A percentile compares a stretch with the other conserved stretches of the same genome.
These are phyloP conservation scores for Empidonax alnorum DNA, from an alignment of 2,113 vertebrate genomes.

Conservation along the genomic window DNA sequence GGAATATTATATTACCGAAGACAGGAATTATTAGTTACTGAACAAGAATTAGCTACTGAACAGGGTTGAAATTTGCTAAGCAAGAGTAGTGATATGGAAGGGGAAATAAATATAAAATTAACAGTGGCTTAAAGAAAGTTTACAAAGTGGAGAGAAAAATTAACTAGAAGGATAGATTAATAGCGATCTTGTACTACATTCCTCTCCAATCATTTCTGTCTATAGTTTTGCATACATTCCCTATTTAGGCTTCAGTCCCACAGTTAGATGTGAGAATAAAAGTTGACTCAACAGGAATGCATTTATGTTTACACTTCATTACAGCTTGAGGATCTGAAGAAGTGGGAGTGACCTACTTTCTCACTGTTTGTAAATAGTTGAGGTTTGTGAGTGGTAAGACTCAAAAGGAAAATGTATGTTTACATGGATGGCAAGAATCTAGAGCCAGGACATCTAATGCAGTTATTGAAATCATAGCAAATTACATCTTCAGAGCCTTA, in stretches of 20 bases:
- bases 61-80: not conserved
- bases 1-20: not conserved
- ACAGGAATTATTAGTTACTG: not conserved
- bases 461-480: not conserved
- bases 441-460: not conserved
- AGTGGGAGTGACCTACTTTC: slow-evolving; percentile 62
- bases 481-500: not conserved
- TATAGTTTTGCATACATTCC: not conserved
- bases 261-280: not conserved
- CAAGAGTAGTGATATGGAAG: not conserved
- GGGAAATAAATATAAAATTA: not conserved
- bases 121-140: not conserved
- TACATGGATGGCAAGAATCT: not conserved
- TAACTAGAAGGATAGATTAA: not conserved
- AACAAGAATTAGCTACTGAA: not conserved
- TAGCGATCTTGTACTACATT: not conserved
- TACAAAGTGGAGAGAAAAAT: not conserved
- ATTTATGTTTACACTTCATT: slow-evolving; percentile 28
- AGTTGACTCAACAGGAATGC: slow-evolving; percentile 22
- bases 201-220: not conserved
- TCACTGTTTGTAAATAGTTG: slow-evolving; percentile 63
- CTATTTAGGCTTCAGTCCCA: not conserved
- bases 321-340: slow-evolving; percentile 27
- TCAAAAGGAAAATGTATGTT: slow-evolving; percentile 3
- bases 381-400: not conserved